Evolutionary conservation across 2,888 invertebrate species (phyloP).

Genomic region (Alviniconcha strummeri): DNA sequence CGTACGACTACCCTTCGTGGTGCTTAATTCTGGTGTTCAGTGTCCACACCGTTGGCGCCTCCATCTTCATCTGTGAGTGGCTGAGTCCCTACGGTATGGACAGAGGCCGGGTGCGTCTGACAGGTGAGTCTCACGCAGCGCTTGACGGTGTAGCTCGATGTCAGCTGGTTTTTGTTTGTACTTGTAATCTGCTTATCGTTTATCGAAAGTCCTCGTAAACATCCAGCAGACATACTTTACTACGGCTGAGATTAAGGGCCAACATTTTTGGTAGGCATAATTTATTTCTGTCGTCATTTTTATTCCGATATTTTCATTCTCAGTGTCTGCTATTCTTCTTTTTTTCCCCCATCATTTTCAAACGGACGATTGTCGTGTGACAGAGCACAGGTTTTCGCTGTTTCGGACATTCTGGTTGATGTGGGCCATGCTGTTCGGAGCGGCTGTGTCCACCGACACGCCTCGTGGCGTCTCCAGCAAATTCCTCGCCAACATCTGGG

Average conservation of each 20-base stretch:
- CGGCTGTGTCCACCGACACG: constrained; percentile 97
- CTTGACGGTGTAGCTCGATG: neutral
- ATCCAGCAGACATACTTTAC: too few species aligned
- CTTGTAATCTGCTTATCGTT: neutral
- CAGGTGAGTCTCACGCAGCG: constrained; percentile 34
- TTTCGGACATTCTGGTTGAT: constrained; percentile 99
- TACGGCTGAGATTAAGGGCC: too few species aligned
- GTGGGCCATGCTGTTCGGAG: constrained; percentile 98
- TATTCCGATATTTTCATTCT: too few species aligned
- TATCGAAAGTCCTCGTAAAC: too few species aligned
- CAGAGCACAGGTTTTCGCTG: constrained; percentile 76
- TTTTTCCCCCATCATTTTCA: neutral
- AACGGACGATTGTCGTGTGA: too few species aligned
- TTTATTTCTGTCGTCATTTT: too few species aligned
- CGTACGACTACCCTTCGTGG: constrained; percentile 99
- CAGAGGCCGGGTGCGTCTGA: constrained; percentile 51
- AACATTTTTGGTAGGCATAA: too few species aligned
- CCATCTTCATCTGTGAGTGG: constrained; percentile 73
- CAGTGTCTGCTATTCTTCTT: too few species aligned
- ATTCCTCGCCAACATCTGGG: constrained; percentile 73
- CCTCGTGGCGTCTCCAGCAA: constrained; percentile 95
- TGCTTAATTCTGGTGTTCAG: constrained; percentile 72
- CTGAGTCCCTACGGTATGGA: constrained; percentile 71
- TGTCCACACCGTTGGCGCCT: constrained; percentile 72
- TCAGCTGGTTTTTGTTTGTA: constrained; percentile 5